phyloP scores from a whole-genome alignment of 2,113 vertebrate species.

The Turdus rufiventris region DNA sequence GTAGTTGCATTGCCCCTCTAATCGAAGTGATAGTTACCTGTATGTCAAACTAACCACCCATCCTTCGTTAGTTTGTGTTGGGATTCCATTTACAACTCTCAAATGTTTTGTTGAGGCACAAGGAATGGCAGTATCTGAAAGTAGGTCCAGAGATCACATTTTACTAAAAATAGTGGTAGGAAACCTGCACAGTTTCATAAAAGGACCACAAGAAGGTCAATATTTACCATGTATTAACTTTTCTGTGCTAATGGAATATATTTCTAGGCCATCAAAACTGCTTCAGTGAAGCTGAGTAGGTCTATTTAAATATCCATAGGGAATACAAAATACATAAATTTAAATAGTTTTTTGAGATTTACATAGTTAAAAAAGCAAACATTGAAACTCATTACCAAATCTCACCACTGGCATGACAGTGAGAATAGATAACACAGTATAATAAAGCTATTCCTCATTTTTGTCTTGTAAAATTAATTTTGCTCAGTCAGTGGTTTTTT shows the following conservation, averaged over 20 bases:
- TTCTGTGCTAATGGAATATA: not conserved
- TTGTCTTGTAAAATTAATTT: not conserved
- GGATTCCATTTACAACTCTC: constrained; percentile 91
- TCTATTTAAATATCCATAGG: not conserved
- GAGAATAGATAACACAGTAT: not conserved
- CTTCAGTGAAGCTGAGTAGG: not conserved
- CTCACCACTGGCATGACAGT: not conserved
- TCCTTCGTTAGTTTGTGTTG: constrained; percentile 84
- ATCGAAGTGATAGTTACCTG: constrained; percentile 79
- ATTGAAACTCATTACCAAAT: not conserved
- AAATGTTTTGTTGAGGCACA: constrained; percentile 78
- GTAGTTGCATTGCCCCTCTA: not conserved
- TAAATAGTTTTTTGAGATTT: not conserved
- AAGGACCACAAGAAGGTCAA: constrained; percentile 34
- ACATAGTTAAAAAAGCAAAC: not conserved
- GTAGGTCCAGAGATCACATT: constrained; percentile 61
- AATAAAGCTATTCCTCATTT: not conserved
- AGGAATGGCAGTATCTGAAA: constrained; percentile 76
- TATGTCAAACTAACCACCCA: constrained; percentile 98
- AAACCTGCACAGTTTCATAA: constrained; percentile 48
- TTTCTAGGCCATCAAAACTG: not conserved
- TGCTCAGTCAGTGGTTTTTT: not conserved
- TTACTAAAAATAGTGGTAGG: constrained; percentile 51
- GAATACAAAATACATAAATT: not conserved
- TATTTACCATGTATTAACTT: not conserved